Evolutionary conservation across 2,888 invertebrate species (phyloP).

Genomic region (Nudaria mundana): DNA sequence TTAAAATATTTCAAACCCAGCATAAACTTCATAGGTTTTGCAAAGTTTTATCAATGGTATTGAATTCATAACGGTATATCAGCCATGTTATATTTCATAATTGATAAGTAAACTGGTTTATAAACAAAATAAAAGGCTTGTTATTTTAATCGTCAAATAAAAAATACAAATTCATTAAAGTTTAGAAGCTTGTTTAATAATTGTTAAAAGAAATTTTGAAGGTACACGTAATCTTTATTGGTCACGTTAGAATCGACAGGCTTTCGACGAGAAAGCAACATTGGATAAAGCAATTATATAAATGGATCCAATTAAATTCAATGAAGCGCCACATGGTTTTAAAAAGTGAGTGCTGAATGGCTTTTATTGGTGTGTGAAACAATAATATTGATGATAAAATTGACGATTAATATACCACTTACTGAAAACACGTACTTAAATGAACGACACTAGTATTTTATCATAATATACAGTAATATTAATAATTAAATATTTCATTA

Average conservation of each 20-base stretch:
- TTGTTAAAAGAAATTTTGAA: constrained; percentile 50
- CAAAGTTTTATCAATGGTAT: too few species aligned
- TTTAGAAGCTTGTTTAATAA: constrained; percentile 50
- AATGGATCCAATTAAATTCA: constrained; percentile 73
- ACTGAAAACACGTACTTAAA: constrained; percentile 32
- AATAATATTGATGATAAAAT: constrained; percentile 68
- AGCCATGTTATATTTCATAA: too few species aligned
- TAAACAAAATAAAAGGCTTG: constrained; percentile 25
- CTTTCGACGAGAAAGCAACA: constrained; percentile 65
- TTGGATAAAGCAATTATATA: constrained; percentile 72
- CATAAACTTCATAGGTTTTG: too few species aligned
- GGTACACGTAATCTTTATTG: constrained; percentile 63
- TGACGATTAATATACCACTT: constrained; percentile 57
- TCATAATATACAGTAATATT: not conserved
- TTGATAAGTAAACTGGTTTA: too few species aligned
- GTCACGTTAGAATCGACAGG: constrained; percentile 63
- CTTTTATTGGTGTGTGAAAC: constrained; percentile 75
- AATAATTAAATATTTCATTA: not conserved
- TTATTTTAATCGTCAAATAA: constrained; percentile 38
- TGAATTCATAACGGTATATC: too few species aligned
- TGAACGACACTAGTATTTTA: constrained; percentile 10
- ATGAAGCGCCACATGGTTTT: constrained; percentile 65
- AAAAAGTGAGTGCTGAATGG: constrained; percentile 51
- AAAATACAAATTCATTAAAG: constrained; percentile 44
- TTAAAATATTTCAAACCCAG: too few species aligned